These are phyloP conservation scores for Nothobranchius kuhntae DNA, from an alignment of 2,113 vertebrate genomes.

Conservation along the genomic window DNA sequence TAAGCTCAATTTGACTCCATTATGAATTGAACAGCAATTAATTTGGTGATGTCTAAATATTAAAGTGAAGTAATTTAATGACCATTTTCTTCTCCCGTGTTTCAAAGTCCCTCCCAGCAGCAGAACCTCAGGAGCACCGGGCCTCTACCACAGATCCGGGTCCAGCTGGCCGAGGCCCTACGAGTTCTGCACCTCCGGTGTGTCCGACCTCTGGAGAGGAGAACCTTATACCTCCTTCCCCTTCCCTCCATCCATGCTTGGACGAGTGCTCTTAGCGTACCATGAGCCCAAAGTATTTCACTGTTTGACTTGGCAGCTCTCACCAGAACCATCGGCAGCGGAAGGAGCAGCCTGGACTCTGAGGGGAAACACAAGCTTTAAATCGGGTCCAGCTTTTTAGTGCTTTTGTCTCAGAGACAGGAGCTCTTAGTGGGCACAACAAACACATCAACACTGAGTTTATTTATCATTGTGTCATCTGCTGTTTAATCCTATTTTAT, in stretches of 20 bases:
- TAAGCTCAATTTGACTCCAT: conserved; percentile 1
- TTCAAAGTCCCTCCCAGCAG: not conserved
- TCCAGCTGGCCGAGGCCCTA: conserved; percentile 43
- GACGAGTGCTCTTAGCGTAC: conserved; percentile 54
- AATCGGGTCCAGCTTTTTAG: conserved; percentile 7
- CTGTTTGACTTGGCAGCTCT: conserved; percentile 73
- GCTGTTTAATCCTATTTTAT: conserved; percentile 14
- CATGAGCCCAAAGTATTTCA: conserved; percentile 64
- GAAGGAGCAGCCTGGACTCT: conserved; percentile 39
- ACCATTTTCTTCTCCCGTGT: not conserved
- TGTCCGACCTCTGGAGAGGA: conserved; percentile 56
- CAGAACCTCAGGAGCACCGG: not conserved
- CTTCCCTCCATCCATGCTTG: conserved; percentile 47
- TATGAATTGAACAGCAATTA: not conserved
- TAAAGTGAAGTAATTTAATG: conserved; percentile 15
- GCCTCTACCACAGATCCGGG: conserved; percentile 12
- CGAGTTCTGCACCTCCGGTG: conserved; percentile 34
- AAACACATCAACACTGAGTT: conserved; percentile 16
- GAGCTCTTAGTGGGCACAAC: conserved; percentile 28
- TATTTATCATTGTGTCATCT: conserved; percentile 34
- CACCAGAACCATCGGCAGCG: conserved; percentile 44
- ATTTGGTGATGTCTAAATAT: not conserved
- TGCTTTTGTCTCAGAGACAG: conserved; percentile 16
- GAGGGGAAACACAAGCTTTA: conserved; percentile 25
- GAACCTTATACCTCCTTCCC: conserved; percentile 45